Evolutionary conservation across 2,113 vertebrate genomes (phyloP), one percentile per base, ranked within the genome.

Genomic region (Bufo bufo): DNA sequence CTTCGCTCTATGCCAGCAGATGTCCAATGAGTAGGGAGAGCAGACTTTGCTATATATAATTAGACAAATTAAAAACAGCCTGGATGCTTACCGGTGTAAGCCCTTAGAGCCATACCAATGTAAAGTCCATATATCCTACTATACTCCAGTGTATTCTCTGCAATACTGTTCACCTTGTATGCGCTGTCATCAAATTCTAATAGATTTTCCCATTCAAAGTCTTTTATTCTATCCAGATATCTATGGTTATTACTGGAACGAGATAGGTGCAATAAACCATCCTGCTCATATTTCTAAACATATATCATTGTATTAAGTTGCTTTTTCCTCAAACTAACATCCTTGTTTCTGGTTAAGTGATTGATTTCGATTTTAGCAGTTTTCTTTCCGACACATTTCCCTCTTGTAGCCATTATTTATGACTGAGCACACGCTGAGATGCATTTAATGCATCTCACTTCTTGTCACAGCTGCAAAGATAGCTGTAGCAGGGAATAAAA

Each of bases 361-460:
- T 74, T 74, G 65, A 85, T 77, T 85, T 61, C 47, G 63, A 59
- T 85, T 85, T 77, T 49, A 61, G 72, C 43, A 61, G 45, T 77
- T 74, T 59, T 9, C 43, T 85, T 72, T 45, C 33, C 58, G 66
- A 85, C 82, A 85, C 52, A 56, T 74, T 54, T 72, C 71, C 50
- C 59, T 58, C 66, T 72, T 54, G 50, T 58, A 74, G 66, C 50
- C 19, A 13, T 85, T 85, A 74, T 72, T 85, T 85, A 85, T 74
- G 83, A 71, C 50, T 43, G 66, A 69, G 33, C 82, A 11, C 83
- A 72, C 45, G 50, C 49, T n/a, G 49, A 45, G 69, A 49, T 85
- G 84, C 69, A 75, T 85, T 85, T 59, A 85, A 85, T 85, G 71
- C 69, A 85, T 75, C 71, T 85, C 84, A 85, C 71, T 75, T 85